A percentile compares a stretch with the other conserved stretches of the same genome.
Evolutionary conservation across 2,113 vertebrate species (phyloP).

Genomic region (Mormyrus lacerda): DNA sequence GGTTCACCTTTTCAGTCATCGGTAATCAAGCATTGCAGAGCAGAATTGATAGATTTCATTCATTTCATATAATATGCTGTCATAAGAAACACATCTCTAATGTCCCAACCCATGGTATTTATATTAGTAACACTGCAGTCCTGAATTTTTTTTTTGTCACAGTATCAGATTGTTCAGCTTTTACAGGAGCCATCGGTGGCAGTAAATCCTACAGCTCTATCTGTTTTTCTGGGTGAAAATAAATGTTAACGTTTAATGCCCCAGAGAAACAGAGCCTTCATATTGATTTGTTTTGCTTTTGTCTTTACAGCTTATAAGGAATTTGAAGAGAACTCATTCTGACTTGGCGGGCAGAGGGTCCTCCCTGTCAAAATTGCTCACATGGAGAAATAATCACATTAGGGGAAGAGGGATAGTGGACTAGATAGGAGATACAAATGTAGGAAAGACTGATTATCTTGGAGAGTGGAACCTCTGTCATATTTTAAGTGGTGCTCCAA

Average conservation of each 20-base stretch:
- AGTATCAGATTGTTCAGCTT: background rate
- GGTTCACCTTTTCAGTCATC: no score
- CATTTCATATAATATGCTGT: background rate
- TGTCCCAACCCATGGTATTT: background rate
- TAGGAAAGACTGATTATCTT: background rate
- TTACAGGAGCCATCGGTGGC: background rate
- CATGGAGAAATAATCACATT: background rate
- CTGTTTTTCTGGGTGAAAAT: background rate
- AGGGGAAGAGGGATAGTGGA: background rate
- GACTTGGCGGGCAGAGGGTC: background rate
- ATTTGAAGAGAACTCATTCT: background rate
- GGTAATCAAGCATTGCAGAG: background rate
- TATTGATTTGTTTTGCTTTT: background rate
- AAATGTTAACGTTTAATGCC: background rate
- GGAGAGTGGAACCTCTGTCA: background rate
- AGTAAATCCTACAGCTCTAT: background rate
- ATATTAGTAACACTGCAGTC: background rate
- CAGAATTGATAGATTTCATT: background rate
- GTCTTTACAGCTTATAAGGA: background rate
- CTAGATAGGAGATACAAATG: background rate
- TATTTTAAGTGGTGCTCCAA: background rate
- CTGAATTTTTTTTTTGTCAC: background rate
- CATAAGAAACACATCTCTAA: background rate
- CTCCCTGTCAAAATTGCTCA: background rate
- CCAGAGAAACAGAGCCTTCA: background rate